These are phyloP conservation scores for Pyrrhosoma nymphula DNA, from an alignment of 2,888 invertebrate genomes.

Conservation along the genomic window DNA sequence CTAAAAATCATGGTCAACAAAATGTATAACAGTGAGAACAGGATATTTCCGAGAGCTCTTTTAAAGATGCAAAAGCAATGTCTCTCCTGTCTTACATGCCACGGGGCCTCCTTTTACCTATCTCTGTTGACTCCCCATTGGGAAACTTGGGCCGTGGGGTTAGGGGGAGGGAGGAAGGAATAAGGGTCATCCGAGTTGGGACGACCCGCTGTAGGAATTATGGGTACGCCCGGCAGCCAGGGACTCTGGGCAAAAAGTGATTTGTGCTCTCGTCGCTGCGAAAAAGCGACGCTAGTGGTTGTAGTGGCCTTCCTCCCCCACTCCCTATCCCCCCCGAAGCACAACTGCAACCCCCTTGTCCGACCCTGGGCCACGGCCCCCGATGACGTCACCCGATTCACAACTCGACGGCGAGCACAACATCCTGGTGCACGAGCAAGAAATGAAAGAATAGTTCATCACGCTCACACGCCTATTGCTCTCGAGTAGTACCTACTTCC, in stretches of 20 bases:
- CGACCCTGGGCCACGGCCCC: not conserved
- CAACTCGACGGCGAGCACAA: not conserved
- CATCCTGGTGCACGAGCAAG: not conserved
- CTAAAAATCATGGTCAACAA: too few relatives aligned
- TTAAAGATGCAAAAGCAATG: not conserved
- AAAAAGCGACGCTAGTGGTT: constrained; percentile 19
- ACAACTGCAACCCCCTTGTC: not conserved
- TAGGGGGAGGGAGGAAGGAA: too few relatives aligned
- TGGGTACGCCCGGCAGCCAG: not conserved
- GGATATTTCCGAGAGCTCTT: too few relatives aligned
- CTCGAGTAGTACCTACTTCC: too few relatives aligned
- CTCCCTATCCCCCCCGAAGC: too few relatives aligned
- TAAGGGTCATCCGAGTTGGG: too few relatives aligned
- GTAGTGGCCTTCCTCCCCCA: not conserved
- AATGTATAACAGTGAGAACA: too few relatives aligned
- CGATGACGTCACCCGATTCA: not conserved
- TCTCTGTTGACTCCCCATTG: too few relatives aligned
- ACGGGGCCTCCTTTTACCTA: not conserved
- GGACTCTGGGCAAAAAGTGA: constrained; percentile 40
- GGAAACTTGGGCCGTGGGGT: too few relatives aligned
- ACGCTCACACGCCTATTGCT: too few relatives aligned
- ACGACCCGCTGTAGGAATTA: not conserved
- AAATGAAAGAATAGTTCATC: too few relatives aligned
- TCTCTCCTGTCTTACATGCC: not conserved
- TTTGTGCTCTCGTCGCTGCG: constrained; percentile 14